phyloP scores from a whole-genome alignment of 2,888 invertebrate species.

The Omphaloscelis lunosa region DNA sequence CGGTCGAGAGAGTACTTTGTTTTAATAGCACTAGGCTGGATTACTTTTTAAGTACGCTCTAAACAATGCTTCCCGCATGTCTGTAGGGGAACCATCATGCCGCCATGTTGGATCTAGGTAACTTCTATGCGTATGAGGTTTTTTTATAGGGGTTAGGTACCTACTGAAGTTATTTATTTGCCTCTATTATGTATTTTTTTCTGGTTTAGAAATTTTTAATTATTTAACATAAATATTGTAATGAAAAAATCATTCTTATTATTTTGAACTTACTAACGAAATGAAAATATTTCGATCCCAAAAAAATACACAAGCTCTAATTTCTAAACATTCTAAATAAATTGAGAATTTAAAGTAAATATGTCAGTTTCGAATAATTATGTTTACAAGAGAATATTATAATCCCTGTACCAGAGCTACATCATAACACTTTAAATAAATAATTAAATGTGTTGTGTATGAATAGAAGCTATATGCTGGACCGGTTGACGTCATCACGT shows the following conservation, averaged over 20 bases:
- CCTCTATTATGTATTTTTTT: not conserved
- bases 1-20: conserved; percentile 83
- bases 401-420: conserved; percentile 7
- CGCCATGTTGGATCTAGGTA: conserved; percentile 77
- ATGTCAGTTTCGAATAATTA: not conserved
- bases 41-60: conserved; percentile 87
- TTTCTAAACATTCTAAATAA: not conserved
- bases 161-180: conserved; percentile 22
- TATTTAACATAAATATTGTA: not conserved
- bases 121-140: conserved; percentile 36
- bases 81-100: conserved; percentile 73
- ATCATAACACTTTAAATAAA: conserved; percentile 16
- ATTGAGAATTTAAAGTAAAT: not conserved
- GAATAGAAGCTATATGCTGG: too few relatives aligned
- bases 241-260: too few relatives aligned
- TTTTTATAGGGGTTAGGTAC: conserved; percentile 16
- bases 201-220: not conserved
- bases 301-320: not conserved
- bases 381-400: conserved; percentile 8
- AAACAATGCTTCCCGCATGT: conserved; percentile 81
- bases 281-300: not conserved
- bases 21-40: conserved; percentile 88
- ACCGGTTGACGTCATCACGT: too few relatives aligned
- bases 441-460: not conserved
- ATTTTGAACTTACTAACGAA: not conserved